Percentiles rank a stretch among this genome's conserved stretches.
These are phyloP conservation scores for Cecropterus lyciades DNA, from an alignment of 1,140 invertebrate species.

Conservation along the genomic window DNA sequence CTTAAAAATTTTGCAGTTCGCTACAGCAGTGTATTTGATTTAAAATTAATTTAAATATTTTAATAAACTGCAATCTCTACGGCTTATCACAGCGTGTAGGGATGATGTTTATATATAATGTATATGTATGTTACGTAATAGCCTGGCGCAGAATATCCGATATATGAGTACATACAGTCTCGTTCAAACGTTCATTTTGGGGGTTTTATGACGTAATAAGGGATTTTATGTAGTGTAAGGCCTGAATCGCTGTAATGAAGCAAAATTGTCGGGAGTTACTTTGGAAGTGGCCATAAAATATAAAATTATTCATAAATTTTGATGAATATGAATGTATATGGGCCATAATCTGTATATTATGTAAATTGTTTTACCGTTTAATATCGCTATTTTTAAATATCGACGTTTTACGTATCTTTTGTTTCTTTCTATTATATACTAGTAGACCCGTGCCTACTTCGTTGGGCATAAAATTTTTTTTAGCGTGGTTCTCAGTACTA, in stretches of 20 bases:
- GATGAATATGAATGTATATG: not conserved
- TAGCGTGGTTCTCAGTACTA: too few species aligned
- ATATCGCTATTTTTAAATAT: too few species aligned
- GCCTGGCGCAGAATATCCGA: not conserved
- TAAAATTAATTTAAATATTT: too few species aligned
- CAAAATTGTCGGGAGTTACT: constrained; percentile 4
- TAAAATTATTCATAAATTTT: constrained; percentile 8
- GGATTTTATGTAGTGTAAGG: constrained; percentile 25
- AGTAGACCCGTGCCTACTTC: too few species aligned
- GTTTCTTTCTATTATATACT: too few species aligned
- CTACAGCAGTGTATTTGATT: too few species aligned
- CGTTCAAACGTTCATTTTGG: constrained; percentile 22
- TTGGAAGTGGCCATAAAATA: constrained; percentile 10
- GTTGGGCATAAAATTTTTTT: too few species aligned
- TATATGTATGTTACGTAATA: not conserved
- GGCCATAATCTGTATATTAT: not conserved
- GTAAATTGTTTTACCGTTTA: not conserved
- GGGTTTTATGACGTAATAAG: constrained; percentile 26
- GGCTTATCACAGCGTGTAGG: too few species aligned
- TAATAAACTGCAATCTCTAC: too few species aligned
- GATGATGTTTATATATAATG: too few species aligned
- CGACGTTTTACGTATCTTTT: too few species aligned
- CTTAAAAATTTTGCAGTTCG: too few species aligned
- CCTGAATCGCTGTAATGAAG: constrained; percentile 18
- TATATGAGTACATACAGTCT: not conserved